phyloP scores from a whole-genome alignment of 2,888 invertebrate species.

The Cheilosia vulpina region DNA sequence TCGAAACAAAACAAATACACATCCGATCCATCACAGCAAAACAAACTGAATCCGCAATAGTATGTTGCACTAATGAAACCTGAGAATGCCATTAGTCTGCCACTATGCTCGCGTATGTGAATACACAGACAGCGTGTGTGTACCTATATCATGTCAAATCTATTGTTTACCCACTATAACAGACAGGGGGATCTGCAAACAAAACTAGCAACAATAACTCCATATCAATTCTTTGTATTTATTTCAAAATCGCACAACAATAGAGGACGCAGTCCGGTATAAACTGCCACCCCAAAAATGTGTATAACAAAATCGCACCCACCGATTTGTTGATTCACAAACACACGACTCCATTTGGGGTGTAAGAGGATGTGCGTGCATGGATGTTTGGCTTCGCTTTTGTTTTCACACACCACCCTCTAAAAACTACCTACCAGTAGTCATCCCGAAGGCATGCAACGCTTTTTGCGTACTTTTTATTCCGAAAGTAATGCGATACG shows the following conservation, averaged over 20 bases:
- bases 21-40: slow-evolving; percentile 42
- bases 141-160: slow-evolving; percentile 57
- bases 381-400: slow-evolving; percentile 48
- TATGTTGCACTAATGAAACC: slow-evolving; percentile 57
- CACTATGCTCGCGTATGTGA: slow-evolving; percentile 13
- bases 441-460: slow-evolving; percentile 50
- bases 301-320: slow-evolving; percentile 42
- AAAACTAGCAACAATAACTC: slow-evolving; percentile 50
- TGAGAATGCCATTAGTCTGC: slow-evolving; percentile 63
- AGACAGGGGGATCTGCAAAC: slow-evolving; percentile 38
- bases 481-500: slow-evolving; percentile 67
- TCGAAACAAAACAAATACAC: slow-evolving; percentile 21
- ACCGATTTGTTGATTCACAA: slow-evolving; percentile 68
- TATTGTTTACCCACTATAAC: slow-evolving; percentile 54
- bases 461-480: slow-evolving; percentile 53
- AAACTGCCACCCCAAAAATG: not conserved
- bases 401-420: slow-evolving; percentile 48
- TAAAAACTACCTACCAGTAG: not conserved
- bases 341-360: slow-evolving; percentile 33
- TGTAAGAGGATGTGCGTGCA: slow-evolving; percentile 44
- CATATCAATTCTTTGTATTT: slow-evolving; percentile 22
- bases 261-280: slow-evolving; percentile 12
- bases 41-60: slow-evolving; percentile 37
- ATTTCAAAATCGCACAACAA: slow-evolving; percentile 59
- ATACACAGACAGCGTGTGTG: slow-evolving; percentile 13